These are phyloP conservation scores for Sphinx pinastri DNA, from an alignment of 2,888 invertebrate species.

Conservation along the genomic window DNA sequence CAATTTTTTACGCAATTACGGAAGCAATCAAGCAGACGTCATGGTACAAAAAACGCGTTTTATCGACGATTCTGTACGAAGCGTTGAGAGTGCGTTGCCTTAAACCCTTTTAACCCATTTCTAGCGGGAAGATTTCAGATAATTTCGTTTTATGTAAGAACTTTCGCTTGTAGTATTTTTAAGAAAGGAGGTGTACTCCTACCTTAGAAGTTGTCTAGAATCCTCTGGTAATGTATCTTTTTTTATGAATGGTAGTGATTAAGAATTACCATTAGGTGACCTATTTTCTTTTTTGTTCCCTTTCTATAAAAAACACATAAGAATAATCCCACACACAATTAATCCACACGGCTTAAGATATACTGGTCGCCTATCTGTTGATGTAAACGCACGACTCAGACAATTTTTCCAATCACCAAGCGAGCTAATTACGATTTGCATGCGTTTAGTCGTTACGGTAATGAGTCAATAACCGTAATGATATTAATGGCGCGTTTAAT, in stretches of 20 bases:
- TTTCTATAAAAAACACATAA: neutral
- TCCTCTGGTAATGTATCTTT: too few species aligned
- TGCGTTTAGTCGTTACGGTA: constrained; percentile 10
- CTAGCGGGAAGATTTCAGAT: neutral
- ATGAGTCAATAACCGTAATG: neutral
- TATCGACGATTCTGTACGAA: too few species aligned
- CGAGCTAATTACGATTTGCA: constrained; percentile 9
- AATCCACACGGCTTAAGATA: neutral
- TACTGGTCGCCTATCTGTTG: neutral
- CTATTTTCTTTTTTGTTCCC: too few species aligned
- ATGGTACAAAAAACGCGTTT: too few species aligned
- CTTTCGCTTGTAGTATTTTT: neutral
- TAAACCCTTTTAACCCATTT: constrained; percentile 1
- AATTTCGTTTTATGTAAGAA: neutral
- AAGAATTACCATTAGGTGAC: too few species aligned
- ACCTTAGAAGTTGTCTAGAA: too few species aligned
- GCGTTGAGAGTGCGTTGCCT: neutral
- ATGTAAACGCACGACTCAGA: neutral
- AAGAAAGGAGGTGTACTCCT: too few species aligned
- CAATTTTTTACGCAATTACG: too few species aligned
- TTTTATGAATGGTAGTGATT: too few species aligned
- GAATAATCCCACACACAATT: neutral
- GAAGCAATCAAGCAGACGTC: too few species aligned
- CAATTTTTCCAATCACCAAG: constrained; percentile 21
- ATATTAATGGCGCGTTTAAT: neutral